Evolutionary conservation across 2,888 invertebrate species (phyloP).

Genomic region (Tetranychus truncatus): DNA sequence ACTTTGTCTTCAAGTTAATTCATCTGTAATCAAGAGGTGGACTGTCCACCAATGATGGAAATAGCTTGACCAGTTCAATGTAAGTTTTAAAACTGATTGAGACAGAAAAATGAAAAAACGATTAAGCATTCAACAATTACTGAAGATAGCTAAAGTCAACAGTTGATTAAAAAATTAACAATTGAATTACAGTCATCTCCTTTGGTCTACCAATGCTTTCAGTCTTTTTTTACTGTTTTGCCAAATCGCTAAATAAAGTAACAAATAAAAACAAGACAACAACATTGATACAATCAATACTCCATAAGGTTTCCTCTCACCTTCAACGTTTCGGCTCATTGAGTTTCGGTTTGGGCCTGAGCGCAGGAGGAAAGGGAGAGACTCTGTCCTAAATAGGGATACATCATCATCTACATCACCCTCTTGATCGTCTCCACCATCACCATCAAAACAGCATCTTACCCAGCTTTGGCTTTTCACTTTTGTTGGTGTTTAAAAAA

Average conservation of each 20-base stretch:
- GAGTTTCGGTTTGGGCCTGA: not conserved
- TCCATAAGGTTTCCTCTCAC: constrained; percentile 1
- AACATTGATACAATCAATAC: not conserved
- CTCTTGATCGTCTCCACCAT: not conserved
- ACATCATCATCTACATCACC: not conserved
- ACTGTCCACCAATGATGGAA: no score
- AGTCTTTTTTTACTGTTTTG: not conserved
- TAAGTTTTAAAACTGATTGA: no score
- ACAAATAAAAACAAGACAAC: not conserved
- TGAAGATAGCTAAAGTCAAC: no score
- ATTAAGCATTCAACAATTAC: no score
- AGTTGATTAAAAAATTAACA: no score
- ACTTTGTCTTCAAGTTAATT: no score
- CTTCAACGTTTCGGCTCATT: not conserved
- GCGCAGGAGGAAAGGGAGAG: not conserved
- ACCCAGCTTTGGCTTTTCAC: not conserved
- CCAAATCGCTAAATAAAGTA: not conserved
- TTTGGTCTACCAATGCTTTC: not conserved
- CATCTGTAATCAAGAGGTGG: no score
- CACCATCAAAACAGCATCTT: no score
- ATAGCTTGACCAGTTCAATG: no score
- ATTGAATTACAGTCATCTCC: no score
- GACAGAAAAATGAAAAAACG: no score
- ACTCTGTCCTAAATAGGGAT: not conserved
- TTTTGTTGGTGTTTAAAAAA: not conserved